Conservation (phyloP, 2,113 vertebrate species). For the Perca fluviatilis region DNA sequence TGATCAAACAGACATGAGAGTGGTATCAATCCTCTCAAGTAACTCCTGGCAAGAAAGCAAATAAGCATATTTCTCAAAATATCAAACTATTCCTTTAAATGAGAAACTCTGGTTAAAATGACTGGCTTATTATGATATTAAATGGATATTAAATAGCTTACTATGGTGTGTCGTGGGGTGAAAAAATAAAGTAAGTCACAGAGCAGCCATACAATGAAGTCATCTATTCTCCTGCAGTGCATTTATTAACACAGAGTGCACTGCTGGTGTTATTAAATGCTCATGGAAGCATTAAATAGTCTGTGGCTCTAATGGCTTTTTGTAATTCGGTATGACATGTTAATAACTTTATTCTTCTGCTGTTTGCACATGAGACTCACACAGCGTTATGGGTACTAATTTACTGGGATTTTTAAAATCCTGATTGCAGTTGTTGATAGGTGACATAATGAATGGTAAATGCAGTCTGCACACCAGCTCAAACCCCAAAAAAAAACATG, state of each 20-base stretch:
- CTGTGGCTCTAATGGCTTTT: constrained; percentile 32
- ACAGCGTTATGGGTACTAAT: neutral
- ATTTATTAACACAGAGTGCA: constrained; percentile 20
- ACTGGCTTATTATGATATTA: no score
- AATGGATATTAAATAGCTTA: neutral
- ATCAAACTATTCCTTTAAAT: neutral
- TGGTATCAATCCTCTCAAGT: neutral
- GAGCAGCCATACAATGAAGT: constrained; percentile 18
- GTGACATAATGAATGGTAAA: neutral
- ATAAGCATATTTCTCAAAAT: neutral
- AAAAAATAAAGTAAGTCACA: neutral
- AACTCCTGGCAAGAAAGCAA: neutral
- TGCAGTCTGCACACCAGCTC: neutral
- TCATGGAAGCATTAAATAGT: constrained; percentile 36
- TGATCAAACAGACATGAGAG: neutral
- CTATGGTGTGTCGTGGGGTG: neutral
- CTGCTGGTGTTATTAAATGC: constrained; percentile 41
- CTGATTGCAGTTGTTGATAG: neutral
- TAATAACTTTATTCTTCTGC: constrained; percentile 39
- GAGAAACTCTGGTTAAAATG: neutral
- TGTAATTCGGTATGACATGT: constrained; percentile 36
- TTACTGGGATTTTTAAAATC: neutral
- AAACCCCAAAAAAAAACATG: neutral
- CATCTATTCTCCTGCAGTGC: constrained; percentile 10
- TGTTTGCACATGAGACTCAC: constrained; percentile 25